phyloP scores from a whole-genome alignment of 2,113 vertebrate species.

The Cygnus buccinator region DNA sequence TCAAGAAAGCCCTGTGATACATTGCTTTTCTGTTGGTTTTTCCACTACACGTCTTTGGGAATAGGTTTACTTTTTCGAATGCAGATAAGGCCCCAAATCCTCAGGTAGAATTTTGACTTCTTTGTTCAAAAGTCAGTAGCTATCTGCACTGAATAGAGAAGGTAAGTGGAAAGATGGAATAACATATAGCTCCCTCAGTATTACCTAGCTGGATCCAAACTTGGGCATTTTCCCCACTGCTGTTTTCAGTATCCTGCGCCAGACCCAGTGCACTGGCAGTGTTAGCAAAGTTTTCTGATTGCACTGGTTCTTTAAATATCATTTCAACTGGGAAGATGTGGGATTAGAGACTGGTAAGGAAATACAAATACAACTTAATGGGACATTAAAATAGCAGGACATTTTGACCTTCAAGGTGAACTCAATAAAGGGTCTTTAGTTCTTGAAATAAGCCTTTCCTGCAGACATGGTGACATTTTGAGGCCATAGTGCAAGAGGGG shows the following conservation, averaged over 20 bases:
- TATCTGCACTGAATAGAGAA: neutral
- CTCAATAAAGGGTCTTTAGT: neutral
- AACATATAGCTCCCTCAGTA: neutral
- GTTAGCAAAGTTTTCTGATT: neutral
- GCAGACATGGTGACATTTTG: neutral
- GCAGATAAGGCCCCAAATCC: neutral
- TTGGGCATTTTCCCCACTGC: neutral
- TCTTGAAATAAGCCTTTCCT: neutral
- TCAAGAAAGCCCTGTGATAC: fast-evolving
- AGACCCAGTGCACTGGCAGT: fast-evolving
- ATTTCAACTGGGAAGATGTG: neutral
- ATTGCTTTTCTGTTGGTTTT: neutral
- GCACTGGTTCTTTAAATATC: neutral
- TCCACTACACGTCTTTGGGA: fast-evolving
- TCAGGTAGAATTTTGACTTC: neutral
- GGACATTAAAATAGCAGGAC: neutral
- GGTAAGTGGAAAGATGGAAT: neutral
- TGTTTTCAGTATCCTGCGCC: neutral
- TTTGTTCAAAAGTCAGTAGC: fast-evolving
- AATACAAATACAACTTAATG: neutral
- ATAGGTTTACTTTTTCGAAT: neutral
- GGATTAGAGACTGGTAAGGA: neutral
- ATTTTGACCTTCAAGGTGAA: neutral
- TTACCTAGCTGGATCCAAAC: neutral
- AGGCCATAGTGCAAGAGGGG: neutral